phyloP scores from a whole-genome alignment of 2,888 invertebrate species.

The Mesorhabditis sp. region DNA sequence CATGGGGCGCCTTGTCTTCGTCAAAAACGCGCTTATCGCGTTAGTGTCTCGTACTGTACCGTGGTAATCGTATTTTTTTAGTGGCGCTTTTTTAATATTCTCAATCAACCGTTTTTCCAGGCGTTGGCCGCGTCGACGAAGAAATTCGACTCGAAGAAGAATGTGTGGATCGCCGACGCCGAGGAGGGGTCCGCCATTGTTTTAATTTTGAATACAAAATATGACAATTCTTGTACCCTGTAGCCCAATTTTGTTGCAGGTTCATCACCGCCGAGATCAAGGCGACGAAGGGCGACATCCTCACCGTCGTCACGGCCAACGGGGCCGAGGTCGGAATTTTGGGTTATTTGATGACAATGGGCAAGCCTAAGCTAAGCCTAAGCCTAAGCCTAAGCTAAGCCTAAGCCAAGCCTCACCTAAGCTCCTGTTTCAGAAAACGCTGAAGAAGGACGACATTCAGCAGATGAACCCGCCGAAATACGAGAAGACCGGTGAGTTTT shows the following conservation, averaged over 20 bases:
- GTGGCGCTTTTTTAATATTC: too few species aligned
- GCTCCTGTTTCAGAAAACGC: conserved; percentile 43
- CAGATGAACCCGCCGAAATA: conserved; percentile 99
- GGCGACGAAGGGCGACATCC: conserved; percentile 88
- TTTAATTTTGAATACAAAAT: background rate
- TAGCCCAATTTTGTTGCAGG: conserved; percentile 75
- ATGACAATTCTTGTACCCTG: background rate
- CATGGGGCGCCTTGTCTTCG: too few species aligned
- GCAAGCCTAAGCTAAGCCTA: conserved; percentile 63
- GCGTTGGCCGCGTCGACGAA: conserved; percentile 48
- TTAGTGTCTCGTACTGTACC: too few species aligned
- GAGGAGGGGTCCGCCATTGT: conserved; percentile 76
- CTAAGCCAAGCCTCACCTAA: conserved; percentile 12
- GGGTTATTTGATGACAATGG: conserved; percentile 59
- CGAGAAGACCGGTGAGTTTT: conserved; percentile 77
- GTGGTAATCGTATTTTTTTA: too few species aligned
- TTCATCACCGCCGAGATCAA: conserved; percentile 94
- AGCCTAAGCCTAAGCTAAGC: conserved; percentile 89
- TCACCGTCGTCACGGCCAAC: conserved; percentile 83
- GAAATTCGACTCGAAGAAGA: conserved; percentile 86
- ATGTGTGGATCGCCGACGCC: conserved; percentile 96
- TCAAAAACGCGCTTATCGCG: too few species aligned
- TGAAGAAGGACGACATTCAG: conserved; percentile 58
- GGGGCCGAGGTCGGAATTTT: conserved; percentile 85
- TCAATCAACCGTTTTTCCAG: conserved; percentile 10